phyloP scores from a whole-genome alignment of 2,888 invertebrate genomes.

The Slavum lentiscoides region DNA sequence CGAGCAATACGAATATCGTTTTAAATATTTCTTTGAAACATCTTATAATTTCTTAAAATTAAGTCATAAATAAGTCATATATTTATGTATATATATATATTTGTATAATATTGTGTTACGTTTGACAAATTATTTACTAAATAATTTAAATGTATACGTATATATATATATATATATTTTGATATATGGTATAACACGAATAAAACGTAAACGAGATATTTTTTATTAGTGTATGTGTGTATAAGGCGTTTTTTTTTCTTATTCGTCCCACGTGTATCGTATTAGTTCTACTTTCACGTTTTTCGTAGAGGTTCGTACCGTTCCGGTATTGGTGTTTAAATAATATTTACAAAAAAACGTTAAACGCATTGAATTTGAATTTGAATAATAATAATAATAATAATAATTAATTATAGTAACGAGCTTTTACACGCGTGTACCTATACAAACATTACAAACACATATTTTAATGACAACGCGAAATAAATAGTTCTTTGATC shows the following conservation, averaged over 20 bases:
- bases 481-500: too few species aligned
- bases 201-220: constrained; percentile 22
- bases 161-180: neutral
- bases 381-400: too few species aligned
- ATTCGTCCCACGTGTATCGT: neutral
- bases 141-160: neutral
- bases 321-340: neutral
- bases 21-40: constrained; percentile 6
- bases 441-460: too few species aligned
- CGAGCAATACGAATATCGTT: neutral
- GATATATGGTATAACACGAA: neutral
- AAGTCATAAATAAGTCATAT: constrained; percentile 13
- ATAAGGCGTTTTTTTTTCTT: neutral
- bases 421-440: too few species aligned
- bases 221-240: neutral
- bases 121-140: constrained; percentile 18
- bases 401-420: too few species aligned
- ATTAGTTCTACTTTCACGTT: constrained; percentile 6
- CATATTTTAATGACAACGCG: too few species aligned
- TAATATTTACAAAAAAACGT: neutral
- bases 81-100: too few species aligned
- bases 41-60: constrained; percentile 17
- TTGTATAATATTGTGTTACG: neutral
- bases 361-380: neutral
- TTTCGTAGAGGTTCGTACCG: neutral